phyloP scores from a whole-genome alignment of 2,113 vertebrate species.

The Leptocoma aspasia region DNA sequence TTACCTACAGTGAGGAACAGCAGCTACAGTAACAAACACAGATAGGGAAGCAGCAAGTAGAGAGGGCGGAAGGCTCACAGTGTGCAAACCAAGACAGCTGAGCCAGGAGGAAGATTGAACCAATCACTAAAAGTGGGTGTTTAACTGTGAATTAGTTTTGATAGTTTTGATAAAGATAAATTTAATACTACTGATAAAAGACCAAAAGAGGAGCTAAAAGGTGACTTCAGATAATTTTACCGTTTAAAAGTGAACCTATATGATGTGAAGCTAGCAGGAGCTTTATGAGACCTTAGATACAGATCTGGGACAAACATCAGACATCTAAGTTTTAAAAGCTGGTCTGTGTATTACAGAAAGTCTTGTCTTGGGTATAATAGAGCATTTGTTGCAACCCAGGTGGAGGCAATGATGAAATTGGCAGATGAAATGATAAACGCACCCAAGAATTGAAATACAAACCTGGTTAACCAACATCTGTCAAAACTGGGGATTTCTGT shows the following conservation, averaged over 20 bases:
- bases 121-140: background rate
- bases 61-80: background rate
- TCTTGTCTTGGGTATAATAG: background rate
- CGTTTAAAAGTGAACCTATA: background rate
- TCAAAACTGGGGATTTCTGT: background rate
- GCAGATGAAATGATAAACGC: background rate
- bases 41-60: background rate
- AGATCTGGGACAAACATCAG: background rate
- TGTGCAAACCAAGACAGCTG: background rate
- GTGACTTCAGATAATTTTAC: background rate
- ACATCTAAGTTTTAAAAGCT: background rate
- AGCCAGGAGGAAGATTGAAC: background rate
- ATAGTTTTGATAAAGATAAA: background rate
- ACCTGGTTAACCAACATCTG: background rate
- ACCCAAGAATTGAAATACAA: background rate
- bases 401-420: background rate
- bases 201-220: background rate
- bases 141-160: background rate
- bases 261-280: background rate
- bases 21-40: background rate
- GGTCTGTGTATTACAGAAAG: background rate
- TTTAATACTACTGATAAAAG: background rate
- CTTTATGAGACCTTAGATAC: background rate
- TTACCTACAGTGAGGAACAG: background rate
- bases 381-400: background rate